A percentile compares a stretch with the other conserved stretches of the same genome.
phyloP scores from a whole-genome alignment of 2,113 vertebrate genomes.

The Cheirogaleus medius region DNA sequence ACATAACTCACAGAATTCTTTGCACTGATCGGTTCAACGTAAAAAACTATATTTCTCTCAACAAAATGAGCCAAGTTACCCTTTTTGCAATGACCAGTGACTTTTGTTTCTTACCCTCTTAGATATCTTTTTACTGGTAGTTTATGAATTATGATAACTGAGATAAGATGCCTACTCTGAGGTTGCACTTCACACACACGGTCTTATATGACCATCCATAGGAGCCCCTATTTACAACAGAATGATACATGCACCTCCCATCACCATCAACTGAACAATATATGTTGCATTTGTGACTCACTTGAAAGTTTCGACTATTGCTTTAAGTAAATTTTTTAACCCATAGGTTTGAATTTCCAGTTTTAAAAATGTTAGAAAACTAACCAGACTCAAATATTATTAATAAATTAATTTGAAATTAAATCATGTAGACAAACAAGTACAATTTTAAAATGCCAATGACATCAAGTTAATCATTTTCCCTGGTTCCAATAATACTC shows the following conservation, averaged over 20 bases:
- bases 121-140: background rate
- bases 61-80: background rate
- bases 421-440: background rate
- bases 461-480: background rate
- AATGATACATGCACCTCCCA: background rate
- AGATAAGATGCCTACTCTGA: background rate
- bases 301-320: background rate
- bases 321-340: background rate
- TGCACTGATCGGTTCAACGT: constrained; percentile 46
- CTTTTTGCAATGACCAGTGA: background rate
- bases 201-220: background rate
- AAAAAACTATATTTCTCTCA: background rate
- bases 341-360: background rate
- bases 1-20: constrained; percentile 8
- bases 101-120: background rate
- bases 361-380: background rate
- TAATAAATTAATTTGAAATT: constrained; percentile 7
- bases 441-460: background rate
- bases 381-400: background rate
- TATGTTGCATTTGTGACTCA: background rate
- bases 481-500: background rate
- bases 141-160: background rate
- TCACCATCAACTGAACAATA: background rate
- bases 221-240: background rate
- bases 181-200: background rate